These are phyloP conservation scores for Camponotus pennsylvanicus DNA, from an alignment of 1,140 invertebrate species.

Conservation along the genomic window DNA sequence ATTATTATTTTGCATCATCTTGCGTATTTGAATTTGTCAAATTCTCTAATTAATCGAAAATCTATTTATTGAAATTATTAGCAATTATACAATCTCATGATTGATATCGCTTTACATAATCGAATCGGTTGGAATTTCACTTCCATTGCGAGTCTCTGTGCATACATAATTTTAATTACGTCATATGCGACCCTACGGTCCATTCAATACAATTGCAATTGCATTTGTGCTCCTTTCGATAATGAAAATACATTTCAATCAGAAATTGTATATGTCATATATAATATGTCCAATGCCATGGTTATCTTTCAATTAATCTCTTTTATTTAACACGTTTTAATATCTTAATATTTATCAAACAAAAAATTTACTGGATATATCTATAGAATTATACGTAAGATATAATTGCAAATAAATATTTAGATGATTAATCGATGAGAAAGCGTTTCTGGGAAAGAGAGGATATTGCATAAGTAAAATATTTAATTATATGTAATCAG, in stretches of 20 bases:
- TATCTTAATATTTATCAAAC: background rate
- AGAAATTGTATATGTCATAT: background rate
- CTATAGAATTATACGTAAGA: background rate
- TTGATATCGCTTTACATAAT: conserved; percentile 11
- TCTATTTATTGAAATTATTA: conserved; percentile 61
- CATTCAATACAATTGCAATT: conserved; percentile 34
- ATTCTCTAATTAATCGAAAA: conserved; percentile 65
- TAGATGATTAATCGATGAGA: background rate
- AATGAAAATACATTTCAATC: conserved; percentile 16
- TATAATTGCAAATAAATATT: background rate
- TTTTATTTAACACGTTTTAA: background rate
- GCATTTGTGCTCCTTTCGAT: background rate
- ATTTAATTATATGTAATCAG: background rate
- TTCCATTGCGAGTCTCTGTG: conserved; percentile 29
- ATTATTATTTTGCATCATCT: conserved; percentile 22
- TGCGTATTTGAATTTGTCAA: conserved; percentile 37
- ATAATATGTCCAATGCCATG: background rate
- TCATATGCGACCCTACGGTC: conserved; percentile 41
- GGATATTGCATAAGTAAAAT: background rate
- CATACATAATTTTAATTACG: conserved; percentile 67
- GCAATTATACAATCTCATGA: background rate
- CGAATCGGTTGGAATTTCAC: conserved; percentile 52
- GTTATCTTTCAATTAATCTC: background rate
- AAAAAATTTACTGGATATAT: background rate
- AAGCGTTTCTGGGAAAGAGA: background rate